Conservation (phyloP, 2,797 vertebrate species). For the Sebastiscus albofasciatus region DNA sequence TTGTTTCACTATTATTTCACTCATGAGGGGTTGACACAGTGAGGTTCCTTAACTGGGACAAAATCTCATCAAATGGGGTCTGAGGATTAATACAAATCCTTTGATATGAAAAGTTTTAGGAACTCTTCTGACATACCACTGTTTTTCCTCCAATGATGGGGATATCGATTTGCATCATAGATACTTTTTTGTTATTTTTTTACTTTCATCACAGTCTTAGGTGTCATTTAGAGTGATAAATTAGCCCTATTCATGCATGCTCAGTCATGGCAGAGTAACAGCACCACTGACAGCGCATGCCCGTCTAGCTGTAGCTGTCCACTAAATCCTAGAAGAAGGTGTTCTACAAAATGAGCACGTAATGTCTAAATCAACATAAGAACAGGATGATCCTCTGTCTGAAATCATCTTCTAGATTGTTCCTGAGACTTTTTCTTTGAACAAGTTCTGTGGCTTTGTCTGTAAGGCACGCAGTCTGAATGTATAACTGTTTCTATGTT, state of each 20-base stretch:
- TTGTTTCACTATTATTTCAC: neutral
- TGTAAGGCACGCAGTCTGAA: neutral
- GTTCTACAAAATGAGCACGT: slow-evolving; percentile 3
- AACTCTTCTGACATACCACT: neutral
- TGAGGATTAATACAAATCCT: slow-evolving; percentile 5
- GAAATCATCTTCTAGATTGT: neutral
- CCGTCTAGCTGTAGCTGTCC: neutral
- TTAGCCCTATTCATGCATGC: neutral
- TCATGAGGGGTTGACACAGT: neutral
- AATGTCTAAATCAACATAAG: neutral
- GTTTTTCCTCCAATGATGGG: neutral
- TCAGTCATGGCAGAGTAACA: neutral
- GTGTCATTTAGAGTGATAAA: neutral
- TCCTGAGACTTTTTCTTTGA: neutral
- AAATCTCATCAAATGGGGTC: slow-evolving; percentile 4
- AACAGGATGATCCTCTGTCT: neutral
- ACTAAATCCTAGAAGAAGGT: neutral
- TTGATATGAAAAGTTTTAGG: neutral
- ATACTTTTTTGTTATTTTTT: neutral
- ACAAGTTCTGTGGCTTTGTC: neutral
- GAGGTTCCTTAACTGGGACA: neutral
- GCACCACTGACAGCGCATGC: slow-evolving; percentile 25
- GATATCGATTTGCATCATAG: neutral
- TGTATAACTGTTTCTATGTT: slow-evolving; percentile 18
- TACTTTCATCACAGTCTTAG: neutral